Base-by-base conservation (phyloP, 2,797 vertebrate species). In the Rousettus madagascariensis region DNA sequence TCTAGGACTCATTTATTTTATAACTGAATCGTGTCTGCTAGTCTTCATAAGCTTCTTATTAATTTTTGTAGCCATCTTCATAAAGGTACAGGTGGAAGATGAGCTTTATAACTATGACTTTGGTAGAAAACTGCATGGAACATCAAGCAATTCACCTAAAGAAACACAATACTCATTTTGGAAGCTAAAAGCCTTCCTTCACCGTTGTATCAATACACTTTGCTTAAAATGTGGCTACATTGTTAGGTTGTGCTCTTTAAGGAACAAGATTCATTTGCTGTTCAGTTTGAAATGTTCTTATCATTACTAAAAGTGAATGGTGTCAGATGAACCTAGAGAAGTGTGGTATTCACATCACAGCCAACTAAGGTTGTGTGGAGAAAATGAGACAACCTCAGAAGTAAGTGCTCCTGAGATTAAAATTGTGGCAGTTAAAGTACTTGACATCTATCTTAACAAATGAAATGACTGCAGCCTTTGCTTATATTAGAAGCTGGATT, bases 251-350 rank as follows among this genome's bases (percentile, higher is more conserved):
- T 80, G 61, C 84, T 90, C 26, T 75, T 93, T 80, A 86, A 93
- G 55, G 33, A 63, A 78, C 8, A 74, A 82, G 55, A 74, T 82
- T 90, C 92, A 63, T 96, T 97, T 95, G 69, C 38, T 41, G 68
- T 80, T 78, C 68, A 74, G n/a, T 95, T 94, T 97, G 94, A 95
- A 96, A 96, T 90, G 53, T 65, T 94, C 88, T 72, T 90, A 80
- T 38, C 66, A 53, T 85, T 90, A 86, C 95, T 95, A 82, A 97
- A 96, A 96, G 94, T 87, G 75, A 94, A 83, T 53, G 17, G 38
- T 78, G 91, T 95, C 85, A 93, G 69, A 36, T 86, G 85, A 97
- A 41, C 61, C 4, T 28, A 46, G 49, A 95, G 85, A 97, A 75
- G 49, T 94, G 86, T 96, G 53, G 82, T 46, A 68, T 89, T 86